phyloP scores from a whole-genome alignment of 2,888 invertebrate genomes.

The Agrilus biguttatus region DNA sequence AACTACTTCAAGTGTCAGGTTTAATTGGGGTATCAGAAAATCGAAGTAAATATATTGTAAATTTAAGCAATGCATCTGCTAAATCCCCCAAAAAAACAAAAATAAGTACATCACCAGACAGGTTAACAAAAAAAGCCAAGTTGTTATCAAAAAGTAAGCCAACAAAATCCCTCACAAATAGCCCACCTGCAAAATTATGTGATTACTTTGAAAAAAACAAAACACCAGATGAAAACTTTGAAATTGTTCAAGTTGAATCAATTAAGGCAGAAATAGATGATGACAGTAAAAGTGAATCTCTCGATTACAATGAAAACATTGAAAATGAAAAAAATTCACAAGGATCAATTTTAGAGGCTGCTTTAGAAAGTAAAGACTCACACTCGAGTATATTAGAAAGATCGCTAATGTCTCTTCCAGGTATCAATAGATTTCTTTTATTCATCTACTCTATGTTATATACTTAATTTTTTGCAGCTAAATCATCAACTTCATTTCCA shows the following conservation, averaged over 20 bases:
- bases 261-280: slow-evolving; percentile 15
- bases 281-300: slow-evolving; percentile 18
- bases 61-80: no score
- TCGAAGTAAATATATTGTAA: slow-evolving; percentile 1
- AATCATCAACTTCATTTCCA: no score
- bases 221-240: slow-evolving; percentile 8
- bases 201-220: no score
- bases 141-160: not conserved
- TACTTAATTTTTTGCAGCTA: no score
- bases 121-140: not conserved
- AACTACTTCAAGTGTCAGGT: slow-evolving; percentile 51
- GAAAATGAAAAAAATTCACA: slow-evolving; percentile 18
- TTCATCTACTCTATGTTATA: no score
- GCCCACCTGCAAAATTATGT: slow-evolving; percentile 1
- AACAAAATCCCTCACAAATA: not conserved
- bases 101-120: not conserved
- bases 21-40: slow-evolving; percentile 28
- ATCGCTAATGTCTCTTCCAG: slow-evolving; percentile 23
- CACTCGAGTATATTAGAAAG: slow-evolving; percentile 27
- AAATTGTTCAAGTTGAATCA: slow-evolving; percentile 15
- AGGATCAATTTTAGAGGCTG: slow-evolving; percentile 26
- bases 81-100: not conserved
- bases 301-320: slow-evolving; percentile 14
- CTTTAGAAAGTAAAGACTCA: slow-evolving; percentile 22
- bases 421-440: not conserved